Conservation (phyloP, 2,113 vertebrate species). For the Conger conger region DNA sequence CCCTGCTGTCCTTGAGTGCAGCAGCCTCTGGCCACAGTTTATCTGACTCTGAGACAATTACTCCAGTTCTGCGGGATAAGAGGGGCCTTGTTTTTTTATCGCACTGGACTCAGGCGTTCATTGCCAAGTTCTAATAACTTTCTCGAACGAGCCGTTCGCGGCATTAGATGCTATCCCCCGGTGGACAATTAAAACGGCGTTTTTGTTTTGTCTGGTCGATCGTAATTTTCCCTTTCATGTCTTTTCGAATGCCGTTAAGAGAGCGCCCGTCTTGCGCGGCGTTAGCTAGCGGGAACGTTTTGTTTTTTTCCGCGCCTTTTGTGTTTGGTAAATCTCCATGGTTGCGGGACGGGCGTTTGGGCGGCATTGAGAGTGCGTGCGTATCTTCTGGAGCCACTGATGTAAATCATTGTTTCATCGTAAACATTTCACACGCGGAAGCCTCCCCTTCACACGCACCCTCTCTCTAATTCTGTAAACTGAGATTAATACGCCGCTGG, state of each 20-base stretch:
- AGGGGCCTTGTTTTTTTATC: conserved; percentile 40
- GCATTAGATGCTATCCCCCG: conserved; percentile 37
- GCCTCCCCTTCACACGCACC: neutral
- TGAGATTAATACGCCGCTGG: neutral
- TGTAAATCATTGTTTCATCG: neutral
- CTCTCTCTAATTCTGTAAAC: neutral
- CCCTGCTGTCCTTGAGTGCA: conserved; percentile 28
- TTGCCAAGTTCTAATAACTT: conserved; percentile 48
- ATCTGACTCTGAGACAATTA: conserved; percentile 52
- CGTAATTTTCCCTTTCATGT: conserved; percentile 8
- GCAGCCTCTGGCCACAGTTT: conserved; percentile 42
- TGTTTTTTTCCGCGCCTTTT: neutral
- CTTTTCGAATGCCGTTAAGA: neutral
- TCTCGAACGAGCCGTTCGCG: conserved; percentile 35
- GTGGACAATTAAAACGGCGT: conserved; percentile 39
- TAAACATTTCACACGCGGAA: neutral
- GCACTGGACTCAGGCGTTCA: conserved; percentile 31
- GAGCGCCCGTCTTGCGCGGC: neutral
- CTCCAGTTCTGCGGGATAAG: conserved; percentile 40
- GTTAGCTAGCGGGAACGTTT: neutral
- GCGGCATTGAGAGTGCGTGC: neutral
- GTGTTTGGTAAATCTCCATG: neutral
- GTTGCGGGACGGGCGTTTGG: neutral
- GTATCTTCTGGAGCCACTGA: neutral
- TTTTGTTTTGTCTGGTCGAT: conserved; percentile 24